A percentile compares a stretch with the other conserved stretches of the same genome.
Evolutionary conservation across 1,140 invertebrate genomes (phyloP).

Genomic region (Drosophila mayri): DNA sequence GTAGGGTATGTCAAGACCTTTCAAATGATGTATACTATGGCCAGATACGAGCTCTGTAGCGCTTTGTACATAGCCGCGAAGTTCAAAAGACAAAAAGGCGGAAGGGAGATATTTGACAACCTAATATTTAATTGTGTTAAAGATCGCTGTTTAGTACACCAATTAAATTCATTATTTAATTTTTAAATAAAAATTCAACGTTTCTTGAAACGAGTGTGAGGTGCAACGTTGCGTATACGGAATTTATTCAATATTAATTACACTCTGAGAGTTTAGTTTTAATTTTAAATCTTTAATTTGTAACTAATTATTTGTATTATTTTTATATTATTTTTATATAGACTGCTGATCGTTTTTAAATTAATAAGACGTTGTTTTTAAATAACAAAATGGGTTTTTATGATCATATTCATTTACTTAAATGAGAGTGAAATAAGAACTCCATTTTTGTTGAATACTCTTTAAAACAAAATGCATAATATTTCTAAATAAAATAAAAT

Average conservation of each 20-base stretch:
- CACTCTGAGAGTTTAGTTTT: background rate
- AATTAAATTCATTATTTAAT: too few species aligned
- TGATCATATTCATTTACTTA: too few species aligned
- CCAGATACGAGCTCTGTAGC: too few species aligned
- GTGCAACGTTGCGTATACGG: background rate
- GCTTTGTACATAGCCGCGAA: too few species aligned
- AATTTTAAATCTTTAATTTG: background rate
- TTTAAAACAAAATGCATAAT: background rate
- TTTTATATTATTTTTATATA: background rate
- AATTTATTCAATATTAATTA: too few species aligned
- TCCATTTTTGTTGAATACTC: background rate
- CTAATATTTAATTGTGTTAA: background rate
- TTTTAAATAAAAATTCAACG: background rate
- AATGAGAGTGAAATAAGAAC: background rate
- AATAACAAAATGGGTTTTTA: background rate
- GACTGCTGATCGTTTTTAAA: background rate
- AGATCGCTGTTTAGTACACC: too few species aligned
- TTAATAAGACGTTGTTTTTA: background rate
- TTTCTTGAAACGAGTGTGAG: background rate
- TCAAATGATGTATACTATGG: too few species aligned
- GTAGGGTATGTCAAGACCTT: too few species aligned
- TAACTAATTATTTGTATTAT: background rate
- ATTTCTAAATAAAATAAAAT: too few species aligned
- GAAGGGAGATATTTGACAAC: too few species aligned
- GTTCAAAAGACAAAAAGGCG: too few species aligned